A percentile compares a stretch with the other conserved stretches of the same genome.
Conservation (phyloP, 2,888 invertebrate genomes). For the Dryocosmus kuriphilus region DNA sequence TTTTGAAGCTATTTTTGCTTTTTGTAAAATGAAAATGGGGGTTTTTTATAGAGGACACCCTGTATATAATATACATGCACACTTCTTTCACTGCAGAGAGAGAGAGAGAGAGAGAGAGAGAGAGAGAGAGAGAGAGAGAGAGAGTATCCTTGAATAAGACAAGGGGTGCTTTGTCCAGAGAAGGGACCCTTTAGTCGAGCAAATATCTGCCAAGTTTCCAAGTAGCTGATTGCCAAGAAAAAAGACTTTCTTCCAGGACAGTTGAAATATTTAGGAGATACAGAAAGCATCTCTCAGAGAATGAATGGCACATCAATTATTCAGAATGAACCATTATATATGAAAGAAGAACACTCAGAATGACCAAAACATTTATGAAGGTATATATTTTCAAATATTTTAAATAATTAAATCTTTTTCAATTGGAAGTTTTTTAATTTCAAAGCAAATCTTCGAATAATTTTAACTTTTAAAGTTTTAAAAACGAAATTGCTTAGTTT, state of each 20-base stretch:
- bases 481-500: too few relatives aligned
- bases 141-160: conserved; percentile 32
- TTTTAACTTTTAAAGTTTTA: too few relatives aligned
- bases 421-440: too few relatives aligned
- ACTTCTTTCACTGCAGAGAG: not conserved
- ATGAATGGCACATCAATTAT: not conserved
- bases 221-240: conserved; percentile 36
- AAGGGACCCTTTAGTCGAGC: conserved; percentile 27
- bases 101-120: too few relatives aligned
- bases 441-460: too few relatives aligned
- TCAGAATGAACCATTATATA: not conserved
- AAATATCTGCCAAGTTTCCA: conserved; percentile 32
- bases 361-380: not conserved
- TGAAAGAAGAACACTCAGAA: not conserved
- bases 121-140: too few relatives aligned
- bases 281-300: not conserved
- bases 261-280: conserved; percentile 4
- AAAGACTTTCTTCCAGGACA: not conserved
- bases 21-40: too few relatives aligned
- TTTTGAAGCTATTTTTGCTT: too few relatives aligned
- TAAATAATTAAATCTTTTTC: too few relatives aligned
- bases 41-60: not conserved
- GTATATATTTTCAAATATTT: not conserved
- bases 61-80: conserved; percentile 12
- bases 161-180: conserved; percentile 34